Conservation (phyloP, 64 coral and sea anemone species). For the Stylophora pistillata region DNA sequence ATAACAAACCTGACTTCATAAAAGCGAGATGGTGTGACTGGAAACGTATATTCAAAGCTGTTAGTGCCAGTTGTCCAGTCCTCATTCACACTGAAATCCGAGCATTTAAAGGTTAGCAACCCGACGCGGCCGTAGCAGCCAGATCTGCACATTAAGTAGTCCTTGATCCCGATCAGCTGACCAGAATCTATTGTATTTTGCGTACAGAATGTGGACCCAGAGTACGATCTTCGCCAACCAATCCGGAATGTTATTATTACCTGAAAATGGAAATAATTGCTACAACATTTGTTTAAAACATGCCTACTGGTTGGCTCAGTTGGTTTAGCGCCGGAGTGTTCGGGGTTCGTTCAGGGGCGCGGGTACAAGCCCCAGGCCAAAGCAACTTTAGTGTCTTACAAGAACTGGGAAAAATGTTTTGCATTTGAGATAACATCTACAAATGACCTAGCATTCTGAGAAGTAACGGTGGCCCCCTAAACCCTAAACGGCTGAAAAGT, state of each 20-base stretch:
- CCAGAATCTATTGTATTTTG: slow-evolving; percentile 31
- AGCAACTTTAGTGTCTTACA: no score
- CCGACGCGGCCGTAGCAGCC: slow-evolving; percentile 17
- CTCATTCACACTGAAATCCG: slow-evolving; percentile 52
- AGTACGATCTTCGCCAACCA: slow-evolving; percentile 51
- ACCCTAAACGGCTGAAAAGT: no score
- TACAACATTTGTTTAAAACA: no score
- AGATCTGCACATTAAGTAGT: not conserved
- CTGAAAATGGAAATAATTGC: not conserved
- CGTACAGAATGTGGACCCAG: not conserved
- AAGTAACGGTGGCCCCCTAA: no score
- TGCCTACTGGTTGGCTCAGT: no score
- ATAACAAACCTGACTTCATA: slow-evolving; percentile 36
- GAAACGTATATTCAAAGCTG: slow-evolving; percentile 42
- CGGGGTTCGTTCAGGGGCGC: no score
- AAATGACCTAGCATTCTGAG: no score
- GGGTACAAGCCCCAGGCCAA: no score
- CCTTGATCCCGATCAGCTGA: slow-evolving; percentile 5
- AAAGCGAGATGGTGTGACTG: not conserved
- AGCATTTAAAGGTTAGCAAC: slow-evolving; percentile 23
- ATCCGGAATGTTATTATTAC: slow-evolving; percentile 40
- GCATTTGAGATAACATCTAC: no score
- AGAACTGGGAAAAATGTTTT: no score
- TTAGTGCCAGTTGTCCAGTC: slow-evolving; percentile 53
- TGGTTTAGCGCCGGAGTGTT: no score